Base-by-base conservation (phyloP, 2,888 invertebrate species). In the Drosophila formosana region DNA sequence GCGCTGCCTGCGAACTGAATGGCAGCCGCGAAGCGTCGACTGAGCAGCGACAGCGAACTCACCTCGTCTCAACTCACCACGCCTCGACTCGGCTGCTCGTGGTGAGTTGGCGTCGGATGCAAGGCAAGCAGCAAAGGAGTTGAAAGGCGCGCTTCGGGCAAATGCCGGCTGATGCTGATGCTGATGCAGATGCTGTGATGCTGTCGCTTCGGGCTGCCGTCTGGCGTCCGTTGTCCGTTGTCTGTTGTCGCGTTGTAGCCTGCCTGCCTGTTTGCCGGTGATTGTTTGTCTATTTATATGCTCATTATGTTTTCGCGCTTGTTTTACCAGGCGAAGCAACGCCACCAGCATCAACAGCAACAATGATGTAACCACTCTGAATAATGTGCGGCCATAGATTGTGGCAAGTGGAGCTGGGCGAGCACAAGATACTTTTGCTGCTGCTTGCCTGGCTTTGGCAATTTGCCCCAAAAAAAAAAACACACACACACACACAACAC, bases 241-340 rank as follows among this genome's bases (percentile, higher is more conserved):
- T 72, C 67, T 75, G 75, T 76, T 72, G 61, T 63, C 50, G 61
- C 60, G 52, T 32, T 73, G 55, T 52, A 64, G 52, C 41, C 52
- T 46, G 8, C 8, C 18, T 23, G 18, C 18, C 43, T 51, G 62
- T 71, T 71, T 72, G 56, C 49, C 61, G 67, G 71, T 72, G 88
- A 85, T 77, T 79, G 86, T 82, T 81, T 84, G 82, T 79, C 85
- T 79, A 87, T 87, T 72, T 82, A 85, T 88, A 84, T 77, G 85
- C 88, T 82, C 82, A 82, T 82, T 82, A 88, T 88, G 82, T 88
- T 82, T 85, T 87, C 85, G 88, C 88, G 88, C 85, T 84, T 82
- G 82, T 88, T 87, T 82, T 82, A 87, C 79, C 72, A 88, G 71
- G 66, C 76, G 46, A 49, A 64, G 53, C 63, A 66, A 39, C 52